Base-by-base conservation (phyloP, 2,113 vertebrate species). In the Limnothrissa miodon region DNA sequence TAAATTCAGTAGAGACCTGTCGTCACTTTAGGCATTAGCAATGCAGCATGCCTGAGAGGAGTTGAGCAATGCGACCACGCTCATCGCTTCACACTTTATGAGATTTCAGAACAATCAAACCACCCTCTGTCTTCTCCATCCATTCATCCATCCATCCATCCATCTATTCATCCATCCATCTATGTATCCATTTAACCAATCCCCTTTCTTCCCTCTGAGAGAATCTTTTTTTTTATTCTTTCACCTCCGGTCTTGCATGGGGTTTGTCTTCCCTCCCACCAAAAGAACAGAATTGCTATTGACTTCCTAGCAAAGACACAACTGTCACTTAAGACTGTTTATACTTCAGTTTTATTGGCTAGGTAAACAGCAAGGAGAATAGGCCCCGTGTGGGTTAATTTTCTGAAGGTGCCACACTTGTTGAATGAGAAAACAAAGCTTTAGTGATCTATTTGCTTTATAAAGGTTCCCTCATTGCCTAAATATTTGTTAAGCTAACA, bases 401-500 rank as follows among this genome's bases (percentile, higher is more conserved):
- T 85, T 83, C 44, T n/a, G 25, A 78, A 56, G 79, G 51, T 62
- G 81, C 84, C 59, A 85, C 70, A 70, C 79, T 42, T 78, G 59
- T 80, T 53, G 51, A 56, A 56, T 82, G 82, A 88, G 45, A 42
- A 81, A 86, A 87, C 82, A 86, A 82, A 79, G 46, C 29, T 53
- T n/a, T 46, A 10, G 45, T 83, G 79, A 85, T 87, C 84, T 83
- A 29, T 82, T 81, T 87, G 83, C 80, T 82, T 82, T 66, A 84
- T 83, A 85, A 81, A 80, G 87, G 66, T 59, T 80, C 36, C 82
- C 44, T 83, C 84, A 79, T 46, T 70, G 81, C 15, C 29, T 53
- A 82, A 87, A 83, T 87, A 85, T 87, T 87, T 88, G 85, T 44
- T 85, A 33, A 87, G 85, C 85, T 48, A 85, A 88, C 82, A 88